Base-by-base conservation (phyloP, 2,888 invertebrate species). In the Epistrophe eligans region DNA sequence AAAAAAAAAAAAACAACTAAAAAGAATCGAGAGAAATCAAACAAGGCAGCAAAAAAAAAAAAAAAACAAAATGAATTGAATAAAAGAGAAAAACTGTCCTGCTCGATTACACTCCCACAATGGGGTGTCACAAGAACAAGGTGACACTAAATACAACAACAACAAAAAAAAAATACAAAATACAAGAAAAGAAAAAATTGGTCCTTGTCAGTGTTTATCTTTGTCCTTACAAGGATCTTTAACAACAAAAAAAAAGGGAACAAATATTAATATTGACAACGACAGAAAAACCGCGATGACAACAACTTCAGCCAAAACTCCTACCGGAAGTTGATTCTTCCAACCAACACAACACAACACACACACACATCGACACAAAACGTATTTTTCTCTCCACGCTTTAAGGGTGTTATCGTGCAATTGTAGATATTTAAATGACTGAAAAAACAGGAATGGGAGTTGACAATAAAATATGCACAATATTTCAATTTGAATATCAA, bases 401-500 rank as follows among this genome's bases (percentile, higher is more conserved):
- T 24, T 76, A 79, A 72, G 79, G 83, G 87, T 87, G 83, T 83
- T 79, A 79, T 83, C 79, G 64, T 72, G 74, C 83, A 83, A 87
- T 87, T 85, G 57, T 77, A 38, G 40, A 28, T 24, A 11, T 17
- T 19, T 19, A 4, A 19, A 4, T 50, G 45, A 6, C 4, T 1
- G 32, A 28, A 38, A 28, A 38, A 28, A 17, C 19, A 45, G n/a
- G 43, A 32, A 24, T 9, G 55, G 62, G 43, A 50, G 48, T 17
- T 72, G 72, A 72, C 87, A 87, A 83, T 87, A 87, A 87, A 87
- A 83, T 79, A 87, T 87, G 87, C 83, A 83, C 87, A 87, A 87
- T 87, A 87, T 79, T 87, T 87, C 87, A 87, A 87, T 87, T 87
- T 83, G 79, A 83, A 87, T 87, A 87, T 87, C 83, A 87, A 87